Conservation (phyloP, 2,797 vertebrate species). For the Chelon auratus region DNA sequence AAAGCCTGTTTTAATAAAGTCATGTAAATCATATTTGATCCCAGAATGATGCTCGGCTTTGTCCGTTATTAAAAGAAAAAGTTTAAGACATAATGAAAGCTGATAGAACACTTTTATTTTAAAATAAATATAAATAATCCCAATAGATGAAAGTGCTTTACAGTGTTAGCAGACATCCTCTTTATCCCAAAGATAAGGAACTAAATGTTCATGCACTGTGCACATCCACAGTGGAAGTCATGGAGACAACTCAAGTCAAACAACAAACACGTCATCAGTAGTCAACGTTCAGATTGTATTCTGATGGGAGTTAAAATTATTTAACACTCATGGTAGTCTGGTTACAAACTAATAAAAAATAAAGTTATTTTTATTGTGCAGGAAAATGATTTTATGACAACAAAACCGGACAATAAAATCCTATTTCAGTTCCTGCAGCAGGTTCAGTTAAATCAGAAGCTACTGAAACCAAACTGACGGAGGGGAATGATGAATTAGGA, state of each 20-base stretch:
- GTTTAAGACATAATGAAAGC: neutral
- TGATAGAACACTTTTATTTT: conserved; percentile 69
- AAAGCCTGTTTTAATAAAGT: conserved; percentile 78
- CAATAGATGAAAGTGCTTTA: conserved; percentile 73
- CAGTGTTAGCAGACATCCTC: conserved; percentile 40
- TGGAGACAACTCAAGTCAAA: conserved; percentile 19
- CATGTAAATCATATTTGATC: conserved; percentile 31
- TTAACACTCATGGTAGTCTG: neutral
- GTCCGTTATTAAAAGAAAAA: neutral
- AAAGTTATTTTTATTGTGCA: neutral
- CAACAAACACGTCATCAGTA: neutral
- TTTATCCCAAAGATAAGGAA: conserved; percentile 15
- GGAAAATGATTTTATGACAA: neutral
- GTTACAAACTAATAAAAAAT: neutral
- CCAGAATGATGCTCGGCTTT: neutral
- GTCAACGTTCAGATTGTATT: conserved; percentile 15
- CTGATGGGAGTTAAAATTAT: conserved; percentile 10
- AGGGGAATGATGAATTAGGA: neutral
- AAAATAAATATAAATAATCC: conserved; percentile 77
- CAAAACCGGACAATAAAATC: conserved; percentile 6
- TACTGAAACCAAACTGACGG: conserved; percentile 6
- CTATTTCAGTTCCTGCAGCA: conserved; percentile 7
- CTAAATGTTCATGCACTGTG: conserved; percentile 13
- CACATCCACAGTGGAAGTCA: conserved; percentile 13
- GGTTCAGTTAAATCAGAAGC: conserved; percentile 7